Evolutionary conservation across 92 coral and sea anemone genomes (phyloP), one percentile per base, ranked within the genome.

Genomic region (Phymanthus crucifer): DNA sequence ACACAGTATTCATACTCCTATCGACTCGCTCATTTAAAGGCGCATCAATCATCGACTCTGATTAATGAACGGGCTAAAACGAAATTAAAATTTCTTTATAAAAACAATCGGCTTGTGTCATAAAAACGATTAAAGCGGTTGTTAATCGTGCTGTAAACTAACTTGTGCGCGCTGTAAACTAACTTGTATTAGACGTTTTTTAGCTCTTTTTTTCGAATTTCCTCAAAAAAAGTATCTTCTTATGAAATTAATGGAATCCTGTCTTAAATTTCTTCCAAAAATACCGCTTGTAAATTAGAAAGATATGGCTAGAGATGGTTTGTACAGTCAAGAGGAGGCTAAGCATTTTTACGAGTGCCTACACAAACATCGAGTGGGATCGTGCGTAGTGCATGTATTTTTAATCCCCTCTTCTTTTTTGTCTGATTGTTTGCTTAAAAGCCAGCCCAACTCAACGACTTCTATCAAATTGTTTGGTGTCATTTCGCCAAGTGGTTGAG

Each of bases 281-380:
- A 43, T 43, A 43, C 48, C 14, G 48, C 48, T 43, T 43, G 48
- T 10, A 11, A 43, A 10, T 43, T 10, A 10, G 14, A 43, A 43
- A 43, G 48, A 43, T 43, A 43, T 6, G 10, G 48, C 48, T 8
- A 43, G 48, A 43, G 48, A 43, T 43, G 13, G 13, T 43, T 43
- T 21, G 31, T 54, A 19, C 27, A 21, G 64, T 54, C 6, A 6
- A 21, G 27, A 54, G 64, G 27, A 54, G 64, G 29, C 27, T 8
- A 54, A n/a, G 26, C 8, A 5, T 21, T 24, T 50, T 54, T 4
- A 54, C 64, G n/a, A 54, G 64, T 10, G 14, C 16, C 14, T 43
- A 54, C 64, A 61, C 34, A 29, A 61, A 61, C 68, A 61, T 23
- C 68, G 17, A 61, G 68, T 61, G 68, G 64, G 68, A 34, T 61